Conservation (phyloP, 2,888 invertebrate genomes). For the Coenonympha arcania region DNA sequence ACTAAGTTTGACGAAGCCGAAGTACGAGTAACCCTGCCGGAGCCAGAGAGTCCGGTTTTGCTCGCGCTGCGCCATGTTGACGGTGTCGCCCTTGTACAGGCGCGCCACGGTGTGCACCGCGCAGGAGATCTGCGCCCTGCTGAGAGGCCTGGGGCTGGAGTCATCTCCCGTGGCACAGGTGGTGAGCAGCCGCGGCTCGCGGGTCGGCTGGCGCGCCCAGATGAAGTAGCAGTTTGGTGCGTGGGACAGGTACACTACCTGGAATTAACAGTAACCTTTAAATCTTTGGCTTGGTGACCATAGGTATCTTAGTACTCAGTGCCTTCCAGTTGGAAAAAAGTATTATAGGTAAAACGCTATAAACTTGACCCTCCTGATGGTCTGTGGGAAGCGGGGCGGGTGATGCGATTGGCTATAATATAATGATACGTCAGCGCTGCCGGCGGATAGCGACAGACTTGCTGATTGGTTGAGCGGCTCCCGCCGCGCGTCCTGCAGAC, state of each 20-base stretch:
- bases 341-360: no score
- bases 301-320: no score
- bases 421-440: no score
- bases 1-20: slow-evolving; percentile 64
- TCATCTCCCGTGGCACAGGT: slow-evolving; percentile 59
- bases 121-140: slow-evolving; percentile 59
- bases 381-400: no score
- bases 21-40: slow-evolving; percentile 53
- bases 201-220: slow-evolving; percentile 42
- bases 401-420: no score
- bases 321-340: no score
- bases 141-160: slow-evolving; percentile 40
- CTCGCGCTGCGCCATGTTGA: slow-evolving; percentile 58
- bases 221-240: slow-evolving; percentile 59
- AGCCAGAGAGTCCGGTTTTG: slow-evolving; percentile 57
- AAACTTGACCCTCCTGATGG: no score
- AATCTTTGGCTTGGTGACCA: no score
- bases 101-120: slow-evolving; percentile 53
- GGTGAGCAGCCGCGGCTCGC: slow-evolving; percentile 41
- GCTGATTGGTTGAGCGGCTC: no score
- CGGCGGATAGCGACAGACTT: no score
- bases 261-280: no score
- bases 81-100: slow-evolving; percentile 46
- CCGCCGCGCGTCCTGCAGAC: no score
- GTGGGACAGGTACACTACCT: slow-evolving; percentile 60